Percentiles rank a stretch among this genome's conserved stretches.
phyloP scores from a whole-genome alignment of 1,140 invertebrate genomes.

The Pinna nobilis region DNA sequence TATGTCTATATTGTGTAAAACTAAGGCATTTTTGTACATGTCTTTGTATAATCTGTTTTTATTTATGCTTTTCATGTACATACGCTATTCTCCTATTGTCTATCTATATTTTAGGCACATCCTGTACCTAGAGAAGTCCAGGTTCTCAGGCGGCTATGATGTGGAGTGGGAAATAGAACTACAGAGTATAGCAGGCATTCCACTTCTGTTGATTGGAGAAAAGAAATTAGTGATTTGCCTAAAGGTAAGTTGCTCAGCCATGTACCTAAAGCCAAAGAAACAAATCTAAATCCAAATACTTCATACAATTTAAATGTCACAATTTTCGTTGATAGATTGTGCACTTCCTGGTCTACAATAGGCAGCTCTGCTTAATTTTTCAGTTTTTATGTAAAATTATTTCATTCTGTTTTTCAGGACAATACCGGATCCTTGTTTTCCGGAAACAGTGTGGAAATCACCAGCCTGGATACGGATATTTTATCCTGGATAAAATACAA shows the following conservation, averaged over 20 bases:
- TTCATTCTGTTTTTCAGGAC: conserved; percentile 61
- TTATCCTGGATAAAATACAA: conserved; percentile 83
- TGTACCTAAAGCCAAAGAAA: no score
- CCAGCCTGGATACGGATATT: conserved; percentile 80
- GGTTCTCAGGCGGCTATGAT: conserved; percentile 84
- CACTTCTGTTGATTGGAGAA: conserved; percentile 78
- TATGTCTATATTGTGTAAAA: background rate
- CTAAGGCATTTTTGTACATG: background rate
- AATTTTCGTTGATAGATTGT: background rate
- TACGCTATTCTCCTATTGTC: no score
- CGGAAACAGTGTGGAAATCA: conserved; percentile 80
- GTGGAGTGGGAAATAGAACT: conserved; percentile 85
- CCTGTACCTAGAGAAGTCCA: conserved; percentile 83
- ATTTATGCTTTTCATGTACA: no score
- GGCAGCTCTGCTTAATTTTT: background rate
- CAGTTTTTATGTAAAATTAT: background rate
- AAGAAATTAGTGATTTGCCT: conserved; percentile 82
- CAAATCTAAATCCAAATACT: no score
- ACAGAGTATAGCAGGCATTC: conserved; percentile 83
- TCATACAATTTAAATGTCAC: no score
- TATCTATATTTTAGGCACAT: conserved; percentile 80
- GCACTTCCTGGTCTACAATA: background rate
- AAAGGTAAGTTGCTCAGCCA: conserved; percentile 82
- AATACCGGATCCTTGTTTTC: conserved; percentile 71
- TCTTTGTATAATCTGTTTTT: background rate